Base-by-base conservation (phyloP, 2,797 vertebrate species). In the Syngnathus acus region DNA sequence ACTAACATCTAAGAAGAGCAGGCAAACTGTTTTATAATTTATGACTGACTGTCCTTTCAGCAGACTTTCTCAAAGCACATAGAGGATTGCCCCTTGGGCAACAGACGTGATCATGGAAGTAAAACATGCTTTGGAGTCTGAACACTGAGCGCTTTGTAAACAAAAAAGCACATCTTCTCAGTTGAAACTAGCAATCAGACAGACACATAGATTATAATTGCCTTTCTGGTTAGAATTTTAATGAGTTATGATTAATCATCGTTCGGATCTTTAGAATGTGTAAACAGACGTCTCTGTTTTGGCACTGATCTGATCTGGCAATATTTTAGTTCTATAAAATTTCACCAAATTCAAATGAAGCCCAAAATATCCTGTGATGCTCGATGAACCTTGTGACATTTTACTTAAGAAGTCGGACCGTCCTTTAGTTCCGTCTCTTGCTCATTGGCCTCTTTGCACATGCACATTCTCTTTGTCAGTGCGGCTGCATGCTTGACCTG, bases 21-120 rank as follows among this genome's bases (percentile, higher is more conserved):
- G 60, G 38, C 9, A 23, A 47, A 26, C 40, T 62, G 60, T 47
- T 62, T 7, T 62, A 62, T 62, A 45, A 62, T 62, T 62, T 26
- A 62, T 32, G 45, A 58, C 60, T 16, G 21, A 8, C 21, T 43
- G 40, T 62, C 21, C 60, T 62, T 58, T 58, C 26, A 37, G 26
- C 6, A 17, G 55, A 17, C 32, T 58, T 62, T 45, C 42, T 62
- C 60, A 62, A 62, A 62, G 60, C 13, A 62, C 60, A 62, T 62
- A 17, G 42, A 62, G 42, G 21, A 45, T 62, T 62, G 21, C 60
- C 42, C 60, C 42, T 62, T 23, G 6, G 60, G 60, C 60, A 62
- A 62, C n/a, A 16, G 60, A 62, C 60, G 60, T 62, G 60, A 62
- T 45, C 14, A 19, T 62, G 60, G 60, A 62, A 62, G 42, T 62